phyloP scores from a whole-genome alignment of 2,888 invertebrate species.

The Eupithecia insigniata region DNA sequence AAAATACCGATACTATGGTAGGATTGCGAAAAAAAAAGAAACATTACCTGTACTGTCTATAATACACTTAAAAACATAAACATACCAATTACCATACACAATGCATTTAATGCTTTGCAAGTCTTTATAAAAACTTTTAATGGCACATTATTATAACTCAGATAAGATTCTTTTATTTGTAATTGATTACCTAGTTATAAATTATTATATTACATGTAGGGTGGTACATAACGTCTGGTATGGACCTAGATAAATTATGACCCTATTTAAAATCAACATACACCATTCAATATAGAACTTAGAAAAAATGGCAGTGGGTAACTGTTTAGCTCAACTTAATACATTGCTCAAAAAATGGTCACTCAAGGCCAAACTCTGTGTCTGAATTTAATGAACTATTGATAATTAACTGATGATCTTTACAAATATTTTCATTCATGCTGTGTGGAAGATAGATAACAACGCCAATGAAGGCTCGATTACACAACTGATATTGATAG shows the following conservation, averaged over 20 bases:
- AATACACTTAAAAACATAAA: conserved; percentile 3
- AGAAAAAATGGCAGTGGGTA: conserved; percentile 30
- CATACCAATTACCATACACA: conserved; percentile 4
- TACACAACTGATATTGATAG: neutral
- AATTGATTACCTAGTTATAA: conserved; percentile 34
- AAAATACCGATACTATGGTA: neutral
- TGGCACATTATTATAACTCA: conserved; percentile 31
- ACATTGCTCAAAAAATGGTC: conserved; percentile 9
- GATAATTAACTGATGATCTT: too few species aligned
- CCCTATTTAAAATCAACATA: conserved; percentile 1
- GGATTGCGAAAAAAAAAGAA: neutral
- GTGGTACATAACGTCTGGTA: conserved; percentile 13
- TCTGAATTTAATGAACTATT: neutral
- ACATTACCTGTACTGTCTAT: neutral
- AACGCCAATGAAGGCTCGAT: neutral
- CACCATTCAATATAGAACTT: neutral
- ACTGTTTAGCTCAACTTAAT: conserved; percentile 16
- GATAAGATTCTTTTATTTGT: conserved; percentile 12
- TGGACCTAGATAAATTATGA: conserved; percentile 4
- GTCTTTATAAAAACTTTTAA: conserved; percentile 25
- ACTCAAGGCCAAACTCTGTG: neutral
- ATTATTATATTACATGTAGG: conserved; percentile 31
- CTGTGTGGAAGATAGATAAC: neutral
- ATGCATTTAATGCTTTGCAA: conserved; percentile 41
- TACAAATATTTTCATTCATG: neutral